A percentile compares a stretch with the other conserved stretches of the same genome.
Evolutionary conservation across 2,797 vertebrate genomes (phyloP).

Genomic region (Alca torda): DNA sequence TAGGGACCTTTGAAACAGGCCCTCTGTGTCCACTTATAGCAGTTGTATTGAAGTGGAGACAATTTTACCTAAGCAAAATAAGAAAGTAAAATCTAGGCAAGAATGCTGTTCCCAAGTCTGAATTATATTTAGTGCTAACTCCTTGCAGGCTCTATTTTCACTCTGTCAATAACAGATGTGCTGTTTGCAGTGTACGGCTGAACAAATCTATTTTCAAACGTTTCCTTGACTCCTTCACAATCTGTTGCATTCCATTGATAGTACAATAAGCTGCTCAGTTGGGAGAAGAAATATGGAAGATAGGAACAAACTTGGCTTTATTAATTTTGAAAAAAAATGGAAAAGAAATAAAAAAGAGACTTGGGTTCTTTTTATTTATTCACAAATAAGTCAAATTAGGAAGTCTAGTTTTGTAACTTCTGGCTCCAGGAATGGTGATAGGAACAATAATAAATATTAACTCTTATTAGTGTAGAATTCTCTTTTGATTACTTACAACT

Average conservation of each 20-base stretch:
- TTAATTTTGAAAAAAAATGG: neutral
- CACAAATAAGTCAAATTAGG: neutral
- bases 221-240: conserved; percentile 36
- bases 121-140: conserved; percentile 18
- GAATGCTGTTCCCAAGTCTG: neutral
- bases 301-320: neutral
- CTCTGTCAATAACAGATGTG: conserved; percentile 57
- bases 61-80: conserved; percentile 17
- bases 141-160: conserved; percentile 28
- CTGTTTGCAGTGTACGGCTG: conserved; percentile 22
- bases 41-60: neutral
- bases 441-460: conserved; percentile 24
- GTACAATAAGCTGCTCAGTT: conserved; percentile 6
- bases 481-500: conserved; percentile 18
- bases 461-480: neutral
- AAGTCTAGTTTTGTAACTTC: conserved; percentile 11
- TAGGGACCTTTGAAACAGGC: neutral
- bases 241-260: conserved; percentile 21
- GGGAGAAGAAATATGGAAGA: neutral
- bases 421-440: neutral
- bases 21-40: neutral
- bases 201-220: conserved; percentile 37
- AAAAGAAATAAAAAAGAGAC: neutral
- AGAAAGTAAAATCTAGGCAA: conserved; percentile 15
- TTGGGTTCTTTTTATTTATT: neutral